These are phyloP conservation scores for Eurypyga helias DNA, from an alignment of 2,113 vertebrate species.

Conservation along the genomic window DNA sequence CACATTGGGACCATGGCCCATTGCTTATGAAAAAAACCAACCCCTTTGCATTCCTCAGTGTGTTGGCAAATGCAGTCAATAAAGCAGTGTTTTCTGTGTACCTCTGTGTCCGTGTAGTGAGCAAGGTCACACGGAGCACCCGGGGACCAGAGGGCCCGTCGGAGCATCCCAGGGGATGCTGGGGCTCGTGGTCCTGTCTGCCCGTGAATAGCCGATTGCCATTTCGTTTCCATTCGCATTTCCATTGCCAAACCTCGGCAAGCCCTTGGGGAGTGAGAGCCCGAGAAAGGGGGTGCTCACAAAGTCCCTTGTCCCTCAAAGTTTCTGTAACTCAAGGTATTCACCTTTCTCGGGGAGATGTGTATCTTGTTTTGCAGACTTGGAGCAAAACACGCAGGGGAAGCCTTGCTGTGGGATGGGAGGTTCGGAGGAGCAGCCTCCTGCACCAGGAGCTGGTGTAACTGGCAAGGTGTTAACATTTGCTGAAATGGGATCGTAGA, in stretches of 20 bases:
- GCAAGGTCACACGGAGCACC: neutral
- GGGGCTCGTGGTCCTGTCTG: neutral
- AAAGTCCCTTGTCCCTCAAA: neutral
- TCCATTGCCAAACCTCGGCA: neutral
- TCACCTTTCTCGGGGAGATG: neutral
- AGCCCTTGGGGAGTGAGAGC: neutral
- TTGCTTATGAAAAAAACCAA: slow-evolving; percentile 52
- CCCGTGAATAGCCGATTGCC: neutral
- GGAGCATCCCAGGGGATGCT: neutral
- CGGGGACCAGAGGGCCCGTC: neutral
- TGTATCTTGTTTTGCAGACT: neutral
- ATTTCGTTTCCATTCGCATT: neutral
- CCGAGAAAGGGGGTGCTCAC: neutral
- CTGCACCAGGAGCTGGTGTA: neutral
- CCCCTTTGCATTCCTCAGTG: slow-evolving; percentile 83
- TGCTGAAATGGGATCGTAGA: no score
- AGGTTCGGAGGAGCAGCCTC: neutral
- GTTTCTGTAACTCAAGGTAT: neutral
- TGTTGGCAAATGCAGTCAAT: slow-evolving; percentile 97
- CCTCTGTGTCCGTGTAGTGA: neutral
- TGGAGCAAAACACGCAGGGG: neutral
- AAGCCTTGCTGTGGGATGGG: neutral
- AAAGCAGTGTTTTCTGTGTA: slow-evolving; percentile 98
- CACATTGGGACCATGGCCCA: slow-evolving; percentile 75
- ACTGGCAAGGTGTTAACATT: neutral